Base-by-base conservation (phyloP, 2,888 invertebrate species). In the Heteromurus nitidus region DNA sequence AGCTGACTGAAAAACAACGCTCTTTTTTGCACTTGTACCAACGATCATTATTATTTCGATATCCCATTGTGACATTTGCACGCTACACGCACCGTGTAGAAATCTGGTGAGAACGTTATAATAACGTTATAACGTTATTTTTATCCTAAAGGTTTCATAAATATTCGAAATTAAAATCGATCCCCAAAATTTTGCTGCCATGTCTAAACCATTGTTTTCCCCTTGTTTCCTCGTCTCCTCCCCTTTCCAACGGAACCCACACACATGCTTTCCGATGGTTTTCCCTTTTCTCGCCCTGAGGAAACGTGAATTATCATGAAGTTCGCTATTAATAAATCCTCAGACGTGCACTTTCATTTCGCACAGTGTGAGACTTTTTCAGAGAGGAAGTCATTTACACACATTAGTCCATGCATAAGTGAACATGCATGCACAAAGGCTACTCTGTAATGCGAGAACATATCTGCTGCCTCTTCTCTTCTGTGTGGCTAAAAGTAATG, bases 261-360 rank as follows among this genome's bases (percentile, higher is more conserved):
- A n/a, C n/a, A n/a, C n/a, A n/a, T n/a, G n/a, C n/a, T n/a, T n/a
- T n/a, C n/a, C n/a, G n/a, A 2, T n/a, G 2, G 44, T 9, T 44
- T 44, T 44, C n/a, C 11, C 2, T 9, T 2, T 44, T 44, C n/a
- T n/a, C 44, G 16, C 67, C 26, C 47, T 50, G 47, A 67, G 67
- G 47, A 67, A 47, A 11, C 44, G 28, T 50, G 67, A 67, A 50
- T 67, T 67, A 28, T 67, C 67, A 28, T 67, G 50, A 67, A 67
- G 50, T 50, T 30, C 28, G 3, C 30, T 28, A 50, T 50, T 67
- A 67, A 67, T 67, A 26, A 67, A 28, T 67, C 50, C 67, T 44
- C 65, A 65, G 16, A 67, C 24, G 67, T 26, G 65, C 30, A 30
- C 18, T 50, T 50, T 20, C 13, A 36, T 13, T 9, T 9, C 5